Evolutionary conservation across 2,888 invertebrate genomes (phyloP), one percentile per base, ranked within the genome.

Genomic region (Argyresthia goedartella): DNA sequence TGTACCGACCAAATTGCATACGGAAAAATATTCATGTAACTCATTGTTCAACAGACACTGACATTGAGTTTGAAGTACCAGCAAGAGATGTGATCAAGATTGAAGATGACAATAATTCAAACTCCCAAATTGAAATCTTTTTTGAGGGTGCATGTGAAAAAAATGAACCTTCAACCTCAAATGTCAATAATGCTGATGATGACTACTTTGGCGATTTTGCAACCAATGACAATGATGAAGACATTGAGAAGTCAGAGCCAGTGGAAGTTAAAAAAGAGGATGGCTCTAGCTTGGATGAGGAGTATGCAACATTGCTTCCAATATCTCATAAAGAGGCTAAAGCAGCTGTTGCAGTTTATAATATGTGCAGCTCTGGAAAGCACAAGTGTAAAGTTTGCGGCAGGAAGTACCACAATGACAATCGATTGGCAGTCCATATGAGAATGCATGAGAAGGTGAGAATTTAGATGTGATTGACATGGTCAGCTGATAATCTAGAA

Each of bases 371-470:
- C 42, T 58, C 59, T 8, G 82, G 82, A 4, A 70, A 68, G 51
- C 65, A 63, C 54, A 59, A 60, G 11, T 85, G 85, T 61, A 53
- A 63, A 10, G 55, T 69, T 25, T 85, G 85, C 55, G 64, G 65
- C n/a, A 77, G 73, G 46, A 56, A 65, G 6, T 80, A 71, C 59
- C 60, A 62, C 47, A 73, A 62, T 63, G 72, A 76, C 25, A 66
- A 66, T 25, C 63, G 72, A 11, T 59, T 76, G 50, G 69, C 65
- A 13, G 52, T 64, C 15, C 85, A 85, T 61, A 64, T 65, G 57
- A 65, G 81, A 15, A 81, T 81, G 77, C 85, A 85, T 72, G 77
- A 81, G 60, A 73, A 68, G 71, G 85, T 81, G 62, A 65, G 59
- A 10, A 36, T 36, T 8, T n/a, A n/a, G n/a, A n/a, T n/a, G n/a